Evolutionary conservation across 2,888 invertebrate genomes (phyloP), one percentile per base, ranked within the genome.

Genomic region (Melanostoma mellinum): DNA sequence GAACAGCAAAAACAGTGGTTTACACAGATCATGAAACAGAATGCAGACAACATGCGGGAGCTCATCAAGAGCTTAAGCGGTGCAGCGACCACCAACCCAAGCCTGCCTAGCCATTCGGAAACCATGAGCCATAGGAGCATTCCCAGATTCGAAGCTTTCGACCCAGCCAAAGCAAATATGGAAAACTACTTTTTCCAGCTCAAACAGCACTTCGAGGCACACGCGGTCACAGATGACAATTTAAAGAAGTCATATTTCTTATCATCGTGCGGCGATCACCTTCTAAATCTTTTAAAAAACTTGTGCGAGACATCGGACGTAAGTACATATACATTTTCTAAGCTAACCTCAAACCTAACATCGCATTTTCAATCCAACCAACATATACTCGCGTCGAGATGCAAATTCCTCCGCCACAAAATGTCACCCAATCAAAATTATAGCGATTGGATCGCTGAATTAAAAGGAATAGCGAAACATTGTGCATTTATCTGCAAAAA

Each of bases 361-460:
- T 10, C 52, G 32, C 53, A 79, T 53, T 79, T 73, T 40, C 38
- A 36, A 42, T 55, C 56, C 5, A 76, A 69, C 8, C 55, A 63
- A 38, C 77, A 78, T 36, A 50, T 71, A 48, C 56, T 77, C 30
- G 73, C 63, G 32, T 72, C 74, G 36, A 56, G 71, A 8, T 78
- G 69, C 20, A 74, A 74, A 35, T 78, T 78, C 56, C 40, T 68
- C 44, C 58, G 50, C 20, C 63, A 50, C 6, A 52, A 40, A 38
- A 74, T 84, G 65, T 32, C 60, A 60, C 44, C n/a, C 5, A 46
- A 50, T 4, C 76, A 76, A 46, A 3, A 36, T 35, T 72, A 69
- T 38, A 20, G 8, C 1, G 75, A 82, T 2, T 79, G 75, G 79
- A 56, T 79, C 10, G 79, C 74, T 3, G 80, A 85, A 5, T 46